phyloP scores from a whole-genome alignment of 2,797 vertebrate species.

The Tangara arthus region DNA sequence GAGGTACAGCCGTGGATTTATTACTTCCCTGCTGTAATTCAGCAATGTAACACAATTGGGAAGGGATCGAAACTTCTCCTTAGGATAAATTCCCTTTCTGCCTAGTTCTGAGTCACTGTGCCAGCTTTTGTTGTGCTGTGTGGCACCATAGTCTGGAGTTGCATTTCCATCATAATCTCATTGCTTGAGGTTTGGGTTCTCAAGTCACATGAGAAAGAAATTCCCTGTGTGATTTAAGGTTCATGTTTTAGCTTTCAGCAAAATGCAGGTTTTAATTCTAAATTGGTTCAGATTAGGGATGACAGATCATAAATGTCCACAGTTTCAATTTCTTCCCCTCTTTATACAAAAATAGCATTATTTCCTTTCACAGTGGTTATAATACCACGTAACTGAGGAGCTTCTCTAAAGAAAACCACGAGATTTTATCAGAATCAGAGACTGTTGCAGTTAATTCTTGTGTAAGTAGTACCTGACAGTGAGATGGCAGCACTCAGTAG shows the following conservation, averaged over 20 bases:
- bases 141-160: background rate
- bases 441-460: background rate
- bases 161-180: background rate
- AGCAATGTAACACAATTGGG: background rate
- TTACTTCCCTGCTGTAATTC: background rate
- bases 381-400: background rate
- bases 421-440: background rate
- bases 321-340: background rate
- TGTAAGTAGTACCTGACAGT: background rate
- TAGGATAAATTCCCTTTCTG: background rate
- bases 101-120: background rate
- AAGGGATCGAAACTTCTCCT: background rate
- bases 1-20: background rate
- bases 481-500: background rate
- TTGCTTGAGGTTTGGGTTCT: background rate
- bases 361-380: background rate
- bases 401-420: background rate
- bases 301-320: background rate
- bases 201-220: background rate
- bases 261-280: background rate
- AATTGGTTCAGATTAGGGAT: background rate
- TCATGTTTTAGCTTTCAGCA: background rate
- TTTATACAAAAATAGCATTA: background rate
- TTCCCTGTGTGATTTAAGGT: background rate
- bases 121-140: background rate